Evolutionary conservation across 1,140 invertebrate genomes (phyloP).

Genomic region (Drosophila ananassae): DNA sequence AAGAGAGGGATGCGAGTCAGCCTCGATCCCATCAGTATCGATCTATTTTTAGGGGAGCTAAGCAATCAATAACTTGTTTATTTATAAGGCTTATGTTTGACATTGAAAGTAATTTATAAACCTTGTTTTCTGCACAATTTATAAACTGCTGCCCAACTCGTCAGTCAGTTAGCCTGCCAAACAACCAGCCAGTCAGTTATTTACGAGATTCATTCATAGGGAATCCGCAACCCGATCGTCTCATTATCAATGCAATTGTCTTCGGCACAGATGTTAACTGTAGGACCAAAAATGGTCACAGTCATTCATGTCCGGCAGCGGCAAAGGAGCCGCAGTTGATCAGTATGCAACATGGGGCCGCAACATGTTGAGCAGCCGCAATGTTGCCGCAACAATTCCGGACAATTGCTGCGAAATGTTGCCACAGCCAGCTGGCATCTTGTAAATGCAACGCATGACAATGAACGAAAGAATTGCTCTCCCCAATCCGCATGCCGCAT

Average conservation of each 20-base stretch:
- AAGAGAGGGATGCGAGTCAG: conserved; percentile 44
- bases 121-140: conserved; percentile 69
- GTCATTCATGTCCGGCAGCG: conserved; percentile 67
- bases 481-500: conserved; percentile 6
- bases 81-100: conserved; percentile 79
- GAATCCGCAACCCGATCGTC: conserved; percentile 47
- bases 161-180: conserved; percentile 6
- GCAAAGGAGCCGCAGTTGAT: conserved; percentile 75
- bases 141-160: conserved; percentile 43
- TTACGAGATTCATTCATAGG: conserved; percentile 67
- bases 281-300: conserved; percentile 82
- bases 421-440: conserved; percentile 74
- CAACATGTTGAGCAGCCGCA: conserved; percentile 74
- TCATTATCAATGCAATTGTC: conserved; percentile 80
- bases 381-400: conserved; percentile 78
- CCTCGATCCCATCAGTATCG: conserved; percentile 38
- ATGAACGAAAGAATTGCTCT: conserved; percentile 55
- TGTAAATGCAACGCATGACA: conserved; percentile 83
- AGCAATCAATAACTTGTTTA: conserved; percentile 60
- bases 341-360: conserved; percentile 77
- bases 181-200: conserved; percentile 19
- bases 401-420: conserved; percentile 71
- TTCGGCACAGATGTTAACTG: conserved; percentile 74
- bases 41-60: conserved; percentile 41
- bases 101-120: conserved; percentile 79